Conservation (phyloP, 2,113 vertebrate genomes). For the Butastur rufipennis region DNA sequence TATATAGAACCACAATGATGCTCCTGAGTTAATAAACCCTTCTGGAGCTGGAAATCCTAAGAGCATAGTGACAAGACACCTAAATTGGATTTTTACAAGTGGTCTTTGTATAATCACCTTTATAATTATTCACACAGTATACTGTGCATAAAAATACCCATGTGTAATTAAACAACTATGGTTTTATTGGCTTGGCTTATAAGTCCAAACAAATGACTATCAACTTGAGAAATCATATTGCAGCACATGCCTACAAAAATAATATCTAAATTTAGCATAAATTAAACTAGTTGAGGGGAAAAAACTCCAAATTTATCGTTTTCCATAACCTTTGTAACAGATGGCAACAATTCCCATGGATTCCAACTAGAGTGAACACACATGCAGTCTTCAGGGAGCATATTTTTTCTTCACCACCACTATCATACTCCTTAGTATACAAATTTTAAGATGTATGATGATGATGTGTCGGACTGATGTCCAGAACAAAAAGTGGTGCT, state of each 20-base stretch:
- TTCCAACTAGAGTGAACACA: not conserved
- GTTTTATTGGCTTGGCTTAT: not conserved
- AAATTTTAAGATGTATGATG: not conserved
- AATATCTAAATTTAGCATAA: not conserved
- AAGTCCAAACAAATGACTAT: not conserved
- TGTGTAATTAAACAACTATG: not conserved
- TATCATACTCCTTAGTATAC: not conserved
- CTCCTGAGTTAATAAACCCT: not conserved
- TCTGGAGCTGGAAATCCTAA: not conserved
- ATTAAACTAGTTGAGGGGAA: not conserved
- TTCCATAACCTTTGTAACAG: not conserved
- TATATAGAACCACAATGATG: not conserved
- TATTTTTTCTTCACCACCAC: not conserved
- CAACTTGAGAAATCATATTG: not conserved
- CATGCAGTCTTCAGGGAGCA: accelerated
- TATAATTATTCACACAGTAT: not conserved
- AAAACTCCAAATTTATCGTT: not conserved
- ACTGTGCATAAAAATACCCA: not conserved
- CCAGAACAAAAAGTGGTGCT: not conserved
- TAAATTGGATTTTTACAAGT: not conserved
- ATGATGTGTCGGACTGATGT: not conserved
- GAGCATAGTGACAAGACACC: not conserved
- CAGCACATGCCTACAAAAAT: not conserved
- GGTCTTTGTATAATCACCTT: not conserved
- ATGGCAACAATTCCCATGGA: not conserved